Evolutionary conservation across 2,797 vertebrate species (phyloP).

Genomic region (Mustela erminea): DNA sequence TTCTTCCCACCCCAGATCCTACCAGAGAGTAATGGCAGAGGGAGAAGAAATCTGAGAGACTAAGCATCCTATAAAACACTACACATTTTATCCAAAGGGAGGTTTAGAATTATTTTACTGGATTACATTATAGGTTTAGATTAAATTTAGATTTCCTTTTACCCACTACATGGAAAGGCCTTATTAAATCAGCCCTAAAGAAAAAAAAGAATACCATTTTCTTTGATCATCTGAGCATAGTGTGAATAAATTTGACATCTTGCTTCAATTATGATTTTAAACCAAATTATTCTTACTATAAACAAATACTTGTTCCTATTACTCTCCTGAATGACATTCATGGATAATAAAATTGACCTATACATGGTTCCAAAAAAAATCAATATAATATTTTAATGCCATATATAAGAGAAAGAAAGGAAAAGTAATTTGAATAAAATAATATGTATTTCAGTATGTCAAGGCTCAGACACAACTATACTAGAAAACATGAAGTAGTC

Average conservation of each 20-base stretch:
- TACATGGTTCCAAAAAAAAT: background rate
- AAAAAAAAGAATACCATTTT: constrained; percentile 44
- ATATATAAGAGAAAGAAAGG: background rate
- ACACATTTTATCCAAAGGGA: background rate
- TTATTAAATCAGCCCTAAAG: constrained; percentile 3
- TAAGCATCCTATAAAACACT: background rate
- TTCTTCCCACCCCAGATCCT: background rate
- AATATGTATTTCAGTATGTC: constrained; percentile 29
- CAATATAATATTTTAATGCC: constrained; percentile 18
- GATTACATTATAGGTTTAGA: background rate
- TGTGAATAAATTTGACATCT: constrained; percentile 51
- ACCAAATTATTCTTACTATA: background rate
- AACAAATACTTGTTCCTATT: background rate
- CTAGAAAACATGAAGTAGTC: constrained; percentile 22
- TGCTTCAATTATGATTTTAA: constrained; percentile 3
- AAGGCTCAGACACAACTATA: background rate
- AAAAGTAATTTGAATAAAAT: constrained; percentile 44
- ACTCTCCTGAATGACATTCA: constrained; percentile 33
- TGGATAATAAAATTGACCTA: background rate
- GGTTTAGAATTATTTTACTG: background rate
- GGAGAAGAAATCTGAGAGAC: constrained; percentile 5
- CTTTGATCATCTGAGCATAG: background rate
- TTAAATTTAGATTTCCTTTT: constrained; percentile 40
- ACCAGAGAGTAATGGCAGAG: background rate
- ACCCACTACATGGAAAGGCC: background rate